These are phyloP conservation scores for Acropternis orthonyx DNA, from an alignment of 2,797 vertebrate species.

Conservation along the genomic window DNA sequence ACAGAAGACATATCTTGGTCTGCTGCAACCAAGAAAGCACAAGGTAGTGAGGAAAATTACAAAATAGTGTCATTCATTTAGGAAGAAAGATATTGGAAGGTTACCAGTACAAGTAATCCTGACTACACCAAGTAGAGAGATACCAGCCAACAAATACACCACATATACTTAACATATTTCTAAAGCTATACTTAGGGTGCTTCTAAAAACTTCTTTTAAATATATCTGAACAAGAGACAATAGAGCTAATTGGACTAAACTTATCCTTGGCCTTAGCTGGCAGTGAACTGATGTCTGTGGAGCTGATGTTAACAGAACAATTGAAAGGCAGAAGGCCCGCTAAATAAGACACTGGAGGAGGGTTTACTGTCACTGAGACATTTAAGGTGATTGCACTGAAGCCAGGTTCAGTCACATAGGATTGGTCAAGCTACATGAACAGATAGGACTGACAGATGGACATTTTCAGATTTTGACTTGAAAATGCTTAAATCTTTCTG, in stretches of 20 bases:
- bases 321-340: not conserved
- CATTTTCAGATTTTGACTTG: not conserved
- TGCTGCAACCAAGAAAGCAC: not conserved
- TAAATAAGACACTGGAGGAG: not conserved
- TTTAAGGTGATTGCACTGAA: not conserved
- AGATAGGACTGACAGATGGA: not conserved
- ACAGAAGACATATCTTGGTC: not conserved
- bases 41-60: not conserved
- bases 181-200: not conserved
- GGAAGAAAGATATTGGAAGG: not conserved
- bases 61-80: not conserved
- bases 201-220: not conserved
- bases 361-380: not conserved
- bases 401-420: not conserved
- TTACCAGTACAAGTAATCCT: not conserved
- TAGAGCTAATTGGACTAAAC: not conserved
- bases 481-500: not conserved
- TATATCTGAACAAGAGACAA: not conserved
- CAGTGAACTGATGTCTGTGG: not conserved
- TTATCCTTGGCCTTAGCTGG: not conserved
- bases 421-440: not conserved
- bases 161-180: not conserved
- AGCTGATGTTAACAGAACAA: not conserved
- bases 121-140: not conserved
- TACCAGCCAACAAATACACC: not conserved